Evolutionary conservation across 2,797 vertebrate genomes (phyloP).

Genomic region (Hafferia zeledoni): DNA sequence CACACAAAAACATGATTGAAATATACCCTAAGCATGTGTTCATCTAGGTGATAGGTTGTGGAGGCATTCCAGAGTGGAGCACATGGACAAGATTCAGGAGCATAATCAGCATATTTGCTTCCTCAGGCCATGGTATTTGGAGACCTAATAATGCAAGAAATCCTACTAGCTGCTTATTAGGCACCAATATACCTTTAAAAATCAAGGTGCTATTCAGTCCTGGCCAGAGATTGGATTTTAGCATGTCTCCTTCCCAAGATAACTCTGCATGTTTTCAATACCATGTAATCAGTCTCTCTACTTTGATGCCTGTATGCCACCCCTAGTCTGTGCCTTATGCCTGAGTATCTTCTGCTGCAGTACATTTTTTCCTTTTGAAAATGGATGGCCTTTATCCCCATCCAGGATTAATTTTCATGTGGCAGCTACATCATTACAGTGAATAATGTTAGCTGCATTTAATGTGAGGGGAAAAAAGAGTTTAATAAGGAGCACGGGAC

Average conservation of each 20-base stretch:
- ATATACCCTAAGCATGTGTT: neutral
- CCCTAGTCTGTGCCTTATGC: neutral
- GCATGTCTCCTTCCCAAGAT: neutral
- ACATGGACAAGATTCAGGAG: neutral
- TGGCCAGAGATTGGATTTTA: neutral
- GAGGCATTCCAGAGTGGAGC: neutral
- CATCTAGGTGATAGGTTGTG: neutral
- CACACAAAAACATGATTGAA: neutral
- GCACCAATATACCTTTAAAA: neutral
- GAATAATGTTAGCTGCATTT: neutral
- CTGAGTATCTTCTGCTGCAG: rapidly evolving
- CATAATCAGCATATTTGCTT: neutral
- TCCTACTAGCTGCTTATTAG: neutral
- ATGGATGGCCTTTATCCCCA: neutral
- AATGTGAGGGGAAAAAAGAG: neutral
- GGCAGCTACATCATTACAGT: neutral
- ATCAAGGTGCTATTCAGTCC: neutral
- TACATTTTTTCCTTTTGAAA: neutral
- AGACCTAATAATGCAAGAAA: neutral
- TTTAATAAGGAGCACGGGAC: neutral
- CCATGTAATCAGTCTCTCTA: neutral
- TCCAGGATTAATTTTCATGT: neutral
- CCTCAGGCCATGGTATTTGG: neutral
- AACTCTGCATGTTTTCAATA: neutral
- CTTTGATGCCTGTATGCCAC: rapidly evolving